Evolutionary conservation across 2,888 invertebrate genomes (phyloP), one percentile per base, ranked within the genome.

Genomic region (Busseola fusca): DNA sequence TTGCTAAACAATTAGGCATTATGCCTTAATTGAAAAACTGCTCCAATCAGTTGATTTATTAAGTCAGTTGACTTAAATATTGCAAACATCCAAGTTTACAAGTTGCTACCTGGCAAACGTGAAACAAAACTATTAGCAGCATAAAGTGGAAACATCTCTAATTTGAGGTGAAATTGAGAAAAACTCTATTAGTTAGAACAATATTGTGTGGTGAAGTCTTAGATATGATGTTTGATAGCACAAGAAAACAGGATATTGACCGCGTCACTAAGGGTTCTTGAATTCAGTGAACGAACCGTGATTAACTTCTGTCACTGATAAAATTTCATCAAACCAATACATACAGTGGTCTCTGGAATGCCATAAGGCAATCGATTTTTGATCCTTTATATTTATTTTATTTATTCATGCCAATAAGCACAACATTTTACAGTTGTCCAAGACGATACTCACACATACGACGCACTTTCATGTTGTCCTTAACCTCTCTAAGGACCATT

Each of bases 201-300:
- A 30, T 52, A 48, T 45, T 21, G 12, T 37, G 5, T 40, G 18
- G n/a, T 45, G 52, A 59, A 64, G 4, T 64, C 18, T 37, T 64
- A 57, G 25, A 30, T 68, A 34, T 34, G n/a, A 73, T 42, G 50
- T 72, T 42, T 34, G 27, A 30, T 52, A 48, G 6, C 37, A 42
- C 25, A 18, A 50, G 18, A 27, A 30, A 59, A 64, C 37, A 21
- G 52, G 30, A 48, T 16, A 30, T 52, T 48, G n/a, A 59, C 12
- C 25, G n/a, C 18, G 25, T 16, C 34, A 30, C 1, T 70, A 40
- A 27, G 45, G n/a, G 21, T 45, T 66, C 34, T 54, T 64, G 21
- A 34, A 21, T 42, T 10, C 21, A 34, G 5, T 45, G 27, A 69
- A 56, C 14, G 5, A 37, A 48, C n/a, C 14, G 34, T 37, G 1